Evolutionary conservation across 2,113 vertebrate genomes (phyloP).

Genomic region (Ovis canadensis): DNA sequence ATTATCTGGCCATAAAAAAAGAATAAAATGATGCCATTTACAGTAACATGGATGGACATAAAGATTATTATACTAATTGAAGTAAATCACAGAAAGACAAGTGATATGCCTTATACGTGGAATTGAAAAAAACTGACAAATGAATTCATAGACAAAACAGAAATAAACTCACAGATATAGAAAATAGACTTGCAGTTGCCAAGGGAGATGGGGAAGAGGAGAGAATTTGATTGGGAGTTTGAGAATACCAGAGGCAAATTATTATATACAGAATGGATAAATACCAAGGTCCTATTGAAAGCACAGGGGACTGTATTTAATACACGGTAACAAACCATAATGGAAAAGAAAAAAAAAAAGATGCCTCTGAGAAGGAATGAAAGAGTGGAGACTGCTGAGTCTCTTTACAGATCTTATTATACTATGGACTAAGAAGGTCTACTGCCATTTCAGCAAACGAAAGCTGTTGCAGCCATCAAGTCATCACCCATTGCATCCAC

Average conservation of each 20-base stretch:
- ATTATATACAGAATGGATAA: background rate
- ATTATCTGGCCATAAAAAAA: background rate
- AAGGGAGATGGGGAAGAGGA: background rate
- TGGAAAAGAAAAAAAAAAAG: background rate
- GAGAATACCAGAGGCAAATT: background rate
- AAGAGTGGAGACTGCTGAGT: background rate
- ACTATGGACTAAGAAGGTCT: background rate
- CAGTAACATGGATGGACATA: background rate
- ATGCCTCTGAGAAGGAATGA: background rate
- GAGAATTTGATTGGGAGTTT: background rate
- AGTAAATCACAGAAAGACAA: background rate
- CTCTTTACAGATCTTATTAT: background rate
- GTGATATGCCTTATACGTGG: background rate
- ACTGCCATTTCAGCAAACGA: background rate
- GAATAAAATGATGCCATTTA: background rate
- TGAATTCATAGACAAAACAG: background rate
- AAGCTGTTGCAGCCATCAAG: background rate
- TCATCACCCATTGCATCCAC: background rate
- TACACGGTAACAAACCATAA: background rate
- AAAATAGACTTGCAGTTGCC: background rate
- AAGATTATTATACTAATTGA: background rate
- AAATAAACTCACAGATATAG: background rate
- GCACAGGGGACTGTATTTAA: background rate
- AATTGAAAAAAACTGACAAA: background rate
- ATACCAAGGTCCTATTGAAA: background rate